phyloP scores from a whole-genome alignment of 2,888 invertebrate species.

The Serripes groenlandicus region DNA sequence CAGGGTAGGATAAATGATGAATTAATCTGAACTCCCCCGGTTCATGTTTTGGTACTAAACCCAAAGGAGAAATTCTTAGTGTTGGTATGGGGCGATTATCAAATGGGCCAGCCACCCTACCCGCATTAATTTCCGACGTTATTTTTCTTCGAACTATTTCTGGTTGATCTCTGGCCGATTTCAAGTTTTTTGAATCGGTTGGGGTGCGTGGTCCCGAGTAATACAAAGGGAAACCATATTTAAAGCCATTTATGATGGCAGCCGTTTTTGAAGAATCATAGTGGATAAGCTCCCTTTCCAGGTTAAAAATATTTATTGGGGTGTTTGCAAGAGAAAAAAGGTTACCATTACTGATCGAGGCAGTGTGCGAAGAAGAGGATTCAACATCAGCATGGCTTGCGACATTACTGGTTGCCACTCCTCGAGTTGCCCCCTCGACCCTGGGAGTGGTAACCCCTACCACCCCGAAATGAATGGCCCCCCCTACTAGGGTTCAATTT shows the following conservation, averaged over 20 bases:
- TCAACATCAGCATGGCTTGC: not conserved
- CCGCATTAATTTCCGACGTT: constrained; percentile 15
- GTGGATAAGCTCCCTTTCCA: not conserved
- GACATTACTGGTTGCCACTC: not conserved
- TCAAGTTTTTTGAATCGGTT: constrained; percentile 29
- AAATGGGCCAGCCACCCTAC: constrained; percentile 33
- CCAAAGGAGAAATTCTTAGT: constrained; percentile 21
- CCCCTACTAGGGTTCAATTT: not conserved
- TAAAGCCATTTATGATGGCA: constrained; percentile 10
- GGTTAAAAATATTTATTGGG: not conserved
- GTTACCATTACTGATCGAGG: too few species aligned
- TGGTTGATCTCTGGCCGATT: constrained; percentile 30
- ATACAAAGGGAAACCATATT: constrained; percentile 24
- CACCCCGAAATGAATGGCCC: not conserved
- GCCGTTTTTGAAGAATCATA: not conserved
- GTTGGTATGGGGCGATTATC: not conserved
- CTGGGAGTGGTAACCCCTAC: not conserved
- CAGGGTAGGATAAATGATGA: constrained; percentile 30
- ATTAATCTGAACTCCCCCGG: constrained; percentile 19
- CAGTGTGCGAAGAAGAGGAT: not conserved
- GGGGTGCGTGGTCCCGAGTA: constrained; percentile 15
- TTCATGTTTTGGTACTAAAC: constrained; percentile 32
- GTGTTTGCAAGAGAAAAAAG: constrained; percentile 7
- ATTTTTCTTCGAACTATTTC: constrained; percentile 14
- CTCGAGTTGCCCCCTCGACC: not conserved